Conservation (phyloP, 23 tunicate genomes). For the Ascidia mentula region DNA sequence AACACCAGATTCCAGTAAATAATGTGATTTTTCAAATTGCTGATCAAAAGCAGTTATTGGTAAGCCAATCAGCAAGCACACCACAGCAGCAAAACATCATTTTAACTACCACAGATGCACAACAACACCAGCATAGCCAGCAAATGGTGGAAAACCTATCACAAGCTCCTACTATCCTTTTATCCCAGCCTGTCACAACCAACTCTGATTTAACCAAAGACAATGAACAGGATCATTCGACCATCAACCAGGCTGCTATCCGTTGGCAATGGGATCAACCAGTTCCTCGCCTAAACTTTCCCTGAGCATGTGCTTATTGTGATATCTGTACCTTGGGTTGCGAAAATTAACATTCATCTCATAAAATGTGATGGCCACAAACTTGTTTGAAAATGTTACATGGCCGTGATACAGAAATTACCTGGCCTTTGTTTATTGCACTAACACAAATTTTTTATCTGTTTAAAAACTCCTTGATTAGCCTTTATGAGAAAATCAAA, state of each 20-base stretch:
- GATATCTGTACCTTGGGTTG: too few relatives aligned
- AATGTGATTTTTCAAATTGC: not conserved
- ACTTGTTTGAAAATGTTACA: too few relatives aligned
- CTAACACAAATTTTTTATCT: too few relatives aligned
- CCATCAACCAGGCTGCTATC: conserved; percentile 82
- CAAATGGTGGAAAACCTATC: not conserved
- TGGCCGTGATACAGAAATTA: too few relatives aligned
- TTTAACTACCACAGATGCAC: conserved; percentile 9
- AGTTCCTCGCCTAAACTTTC: conserved; percentile 70
- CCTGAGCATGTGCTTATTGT: conserved; percentile 22
- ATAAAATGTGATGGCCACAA: too few relatives aligned
- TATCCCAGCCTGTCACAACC: not conserved
- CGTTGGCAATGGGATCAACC: conserved; percentile 95
- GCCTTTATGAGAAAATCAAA: too few relatives aligned
- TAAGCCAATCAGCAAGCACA: not conserved
- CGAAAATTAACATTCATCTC: too few relatives aligned
- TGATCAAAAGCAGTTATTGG: conserved; percentile 4
- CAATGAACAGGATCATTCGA: conserved; percentile 32
- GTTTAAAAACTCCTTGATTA: too few relatives aligned
- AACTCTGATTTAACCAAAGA: not conserved
- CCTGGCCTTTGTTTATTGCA: too few relatives aligned
- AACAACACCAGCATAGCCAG: not conserved
- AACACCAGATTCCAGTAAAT: not conserved
- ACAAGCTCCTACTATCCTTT: not conserved
- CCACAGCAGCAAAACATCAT: conserved; percentile 23